These are phyloP conservation scores for Drosophila rhopaloa DNA, from an alignment of 1,140 invertebrate genomes.

Conservation along the genomic window DNA sequence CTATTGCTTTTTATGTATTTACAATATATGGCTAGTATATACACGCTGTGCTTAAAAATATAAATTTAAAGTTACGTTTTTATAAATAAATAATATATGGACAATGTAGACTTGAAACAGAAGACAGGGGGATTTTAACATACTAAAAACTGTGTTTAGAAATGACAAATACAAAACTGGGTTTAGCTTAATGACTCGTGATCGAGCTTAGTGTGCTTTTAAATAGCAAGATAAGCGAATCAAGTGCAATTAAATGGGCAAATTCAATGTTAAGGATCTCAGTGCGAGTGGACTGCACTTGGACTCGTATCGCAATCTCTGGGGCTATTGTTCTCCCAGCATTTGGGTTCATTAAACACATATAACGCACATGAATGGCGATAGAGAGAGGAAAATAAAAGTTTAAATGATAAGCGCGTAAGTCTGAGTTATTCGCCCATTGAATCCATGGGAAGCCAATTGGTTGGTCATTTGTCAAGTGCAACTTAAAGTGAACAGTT, in stretches of 20 bases:
- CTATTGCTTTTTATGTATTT: background rate
- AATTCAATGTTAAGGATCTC: slow-evolving; percentile 71
- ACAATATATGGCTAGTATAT: too few species aligned
- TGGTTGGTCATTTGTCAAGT: slow-evolving; percentile 60
- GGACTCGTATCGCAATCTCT: slow-evolving; percentile 45
- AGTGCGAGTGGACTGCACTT: slow-evolving; percentile 37
- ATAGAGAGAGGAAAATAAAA: slow-evolving; percentile 18
- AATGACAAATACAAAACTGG: background rate
- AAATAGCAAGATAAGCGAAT: slow-evolving; percentile 42
- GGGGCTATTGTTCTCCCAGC: slow-evolving; percentile 34
- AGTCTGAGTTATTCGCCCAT: slow-evolving; percentile 32
- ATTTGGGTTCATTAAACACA: slow-evolving; percentile 68
- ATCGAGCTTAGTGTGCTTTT: background rate
- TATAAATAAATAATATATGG: too few species aligned
- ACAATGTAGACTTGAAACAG: too few species aligned
- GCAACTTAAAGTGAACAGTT: slow-evolving; percentile 49
- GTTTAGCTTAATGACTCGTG: background rate
- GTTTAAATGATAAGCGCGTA: slow-evolving; percentile 42
- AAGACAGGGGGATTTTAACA: too few species aligned
- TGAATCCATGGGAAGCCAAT: slow-evolving; percentile 37
- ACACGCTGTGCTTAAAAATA: too few species aligned
- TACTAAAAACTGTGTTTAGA: too few species aligned
- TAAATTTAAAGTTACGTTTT: too few species aligned
- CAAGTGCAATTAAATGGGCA: slow-evolving; percentile 17
- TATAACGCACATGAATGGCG: slow-evolving; percentile 21